Percentiles rank a stretch among this genome's conserved stretches.
Evolutionary conservation across 1,140 invertebrate genomes (phyloP).

Genomic region (Harlomillsia oculata): DNA sequence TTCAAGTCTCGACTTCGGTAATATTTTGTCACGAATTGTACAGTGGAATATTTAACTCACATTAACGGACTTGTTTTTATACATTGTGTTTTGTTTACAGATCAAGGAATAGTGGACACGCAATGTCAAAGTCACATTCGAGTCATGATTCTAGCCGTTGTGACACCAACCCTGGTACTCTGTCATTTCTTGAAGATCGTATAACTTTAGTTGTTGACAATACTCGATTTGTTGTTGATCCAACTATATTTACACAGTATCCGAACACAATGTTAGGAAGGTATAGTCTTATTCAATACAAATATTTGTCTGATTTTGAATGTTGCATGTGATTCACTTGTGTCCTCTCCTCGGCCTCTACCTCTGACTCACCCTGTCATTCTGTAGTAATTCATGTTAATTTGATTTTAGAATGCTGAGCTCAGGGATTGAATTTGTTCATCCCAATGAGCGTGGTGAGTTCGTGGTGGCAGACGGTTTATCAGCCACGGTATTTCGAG

Average conservation of each 20-base stretch:
- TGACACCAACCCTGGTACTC: slow-evolving; percentile 34
- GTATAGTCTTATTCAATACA: slow-evolving; percentile 42
- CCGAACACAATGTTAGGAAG: slow-evolving; percentile 86
- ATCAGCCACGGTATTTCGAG: slow-evolving; percentile 85
- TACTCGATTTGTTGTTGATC: slow-evolving; percentile 83
- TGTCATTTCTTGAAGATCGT: slow-evolving; percentile 52
- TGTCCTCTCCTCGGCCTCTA: too few species aligned
- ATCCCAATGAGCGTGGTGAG: slow-evolving; percentile 90
- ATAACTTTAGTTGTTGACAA: slow-evolving; percentile 89
- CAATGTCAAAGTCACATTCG: slow-evolving; percentile 11
- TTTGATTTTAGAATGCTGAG: slow-evolving; percentile 75
- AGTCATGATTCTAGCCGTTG: slow-evolving; percentile 36
- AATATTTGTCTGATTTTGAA: not conserved
- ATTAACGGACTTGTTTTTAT: slow-evolving; percentile 1
- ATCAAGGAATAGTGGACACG: slow-evolving; percentile 17
- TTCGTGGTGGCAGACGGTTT: slow-evolving; percentile 98
- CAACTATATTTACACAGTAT: slow-evolving; percentile 77
- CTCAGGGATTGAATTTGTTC: slow-evolving; percentile 81
- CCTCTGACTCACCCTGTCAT: too few species aligned
- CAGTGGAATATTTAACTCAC: not conserved
- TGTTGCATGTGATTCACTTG: too few species aligned
- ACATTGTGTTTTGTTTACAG: not conserved
- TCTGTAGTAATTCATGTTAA: slow-evolving; percentile 10
- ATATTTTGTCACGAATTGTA: not conserved
- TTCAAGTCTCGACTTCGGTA: slow-evolving; percentile 38